phyloP scores from a whole-genome alignment of 2,113 vertebrate genomes.

The Alouatta palliata region DNA sequence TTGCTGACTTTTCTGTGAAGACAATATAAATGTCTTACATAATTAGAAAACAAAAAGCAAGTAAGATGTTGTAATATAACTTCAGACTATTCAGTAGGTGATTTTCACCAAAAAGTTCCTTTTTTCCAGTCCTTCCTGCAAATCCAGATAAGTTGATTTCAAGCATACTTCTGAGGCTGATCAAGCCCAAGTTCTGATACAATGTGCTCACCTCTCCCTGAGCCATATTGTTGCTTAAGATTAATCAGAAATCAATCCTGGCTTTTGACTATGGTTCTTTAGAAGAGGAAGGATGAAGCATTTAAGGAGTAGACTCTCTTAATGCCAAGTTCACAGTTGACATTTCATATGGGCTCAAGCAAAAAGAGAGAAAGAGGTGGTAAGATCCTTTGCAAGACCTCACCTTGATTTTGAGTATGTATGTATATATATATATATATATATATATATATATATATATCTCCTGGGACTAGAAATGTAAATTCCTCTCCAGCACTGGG shows the following conservation, averaged over 20 bases:
- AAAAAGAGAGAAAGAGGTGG: neutral
- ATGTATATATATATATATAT: too few relatives aligned
- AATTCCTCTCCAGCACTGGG: neutral
- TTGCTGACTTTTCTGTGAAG: slow-evolving; percentile 33
- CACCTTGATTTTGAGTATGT: neutral
- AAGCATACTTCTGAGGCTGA: neutral
- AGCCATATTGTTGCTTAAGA: neutral
- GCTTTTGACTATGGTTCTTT: neutral
- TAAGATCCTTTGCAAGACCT: neutral
- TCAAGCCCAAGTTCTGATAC: neutral
- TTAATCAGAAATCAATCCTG: neutral
- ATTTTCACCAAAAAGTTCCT: neutral
- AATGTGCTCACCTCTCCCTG: neutral
- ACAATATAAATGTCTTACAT: neutral
- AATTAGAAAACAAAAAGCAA: slow-evolving; percentile 41
- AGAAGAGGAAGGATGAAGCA: neutral
- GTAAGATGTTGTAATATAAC: neutral
- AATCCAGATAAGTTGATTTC: neutral
- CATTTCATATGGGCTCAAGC: neutral
- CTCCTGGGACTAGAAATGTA: neutral
- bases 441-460: neutral
- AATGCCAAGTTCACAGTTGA: neutral
- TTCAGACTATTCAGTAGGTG: neutral
- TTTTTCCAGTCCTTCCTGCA: neutral
- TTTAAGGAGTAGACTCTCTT: neutral